Conservation (phyloP, 2,888 invertebrate genomes). For the Merodon equestris region DNA sequence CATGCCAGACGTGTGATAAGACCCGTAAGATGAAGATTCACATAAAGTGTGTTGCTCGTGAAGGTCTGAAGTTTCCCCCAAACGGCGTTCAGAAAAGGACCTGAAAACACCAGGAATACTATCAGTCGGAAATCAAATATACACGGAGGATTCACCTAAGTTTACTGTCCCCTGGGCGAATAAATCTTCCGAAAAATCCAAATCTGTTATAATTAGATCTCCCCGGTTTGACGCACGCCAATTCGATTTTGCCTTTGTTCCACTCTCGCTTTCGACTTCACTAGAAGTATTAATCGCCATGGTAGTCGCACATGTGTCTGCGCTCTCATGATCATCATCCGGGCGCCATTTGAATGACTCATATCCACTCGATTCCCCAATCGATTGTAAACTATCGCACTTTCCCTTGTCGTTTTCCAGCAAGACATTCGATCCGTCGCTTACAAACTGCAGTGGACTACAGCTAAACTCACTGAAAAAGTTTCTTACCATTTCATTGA, state of each 20-base stretch:
- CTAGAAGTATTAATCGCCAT: too few species aligned
- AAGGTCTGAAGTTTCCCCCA: constrained; percentile 90
- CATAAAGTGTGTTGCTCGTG: constrained; percentile 89
- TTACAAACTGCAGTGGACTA: constrained; percentile 50
- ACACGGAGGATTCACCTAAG: constrained; percentile 77
- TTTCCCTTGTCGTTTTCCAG: constrained; percentile 75
- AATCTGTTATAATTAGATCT: constrained; percentile 75
- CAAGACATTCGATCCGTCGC: constrained; percentile 42
- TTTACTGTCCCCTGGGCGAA: constrained; percentile 79
- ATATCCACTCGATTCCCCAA: constrained; percentile 87
- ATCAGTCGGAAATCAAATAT: too few species aligned
- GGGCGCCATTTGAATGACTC: constrained; percentile 84
- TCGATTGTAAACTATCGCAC: constrained; percentile 84
- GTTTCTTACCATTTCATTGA: constrained; percentile 74
- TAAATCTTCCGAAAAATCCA: constrained; percentile 79
- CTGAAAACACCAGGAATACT: constrained; percentile 75
- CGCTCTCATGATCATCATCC: constrained; percentile 79
- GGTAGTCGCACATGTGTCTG: constrained; percentile 70
- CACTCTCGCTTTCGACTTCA: constrained; percentile 53
- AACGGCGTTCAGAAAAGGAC: constrained; percentile 90
- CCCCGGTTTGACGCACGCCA: constrained; percentile 76
- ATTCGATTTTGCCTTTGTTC: constrained; percentile 69
- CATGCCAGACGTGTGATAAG: constrained; percentile 91
- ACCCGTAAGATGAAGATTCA: constrained; percentile 93
- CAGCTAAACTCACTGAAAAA: constrained; percentile 76